Base-by-base conservation (phyloP, 2,888 invertebrate species). In the Mesochorus sp. region DNA sequence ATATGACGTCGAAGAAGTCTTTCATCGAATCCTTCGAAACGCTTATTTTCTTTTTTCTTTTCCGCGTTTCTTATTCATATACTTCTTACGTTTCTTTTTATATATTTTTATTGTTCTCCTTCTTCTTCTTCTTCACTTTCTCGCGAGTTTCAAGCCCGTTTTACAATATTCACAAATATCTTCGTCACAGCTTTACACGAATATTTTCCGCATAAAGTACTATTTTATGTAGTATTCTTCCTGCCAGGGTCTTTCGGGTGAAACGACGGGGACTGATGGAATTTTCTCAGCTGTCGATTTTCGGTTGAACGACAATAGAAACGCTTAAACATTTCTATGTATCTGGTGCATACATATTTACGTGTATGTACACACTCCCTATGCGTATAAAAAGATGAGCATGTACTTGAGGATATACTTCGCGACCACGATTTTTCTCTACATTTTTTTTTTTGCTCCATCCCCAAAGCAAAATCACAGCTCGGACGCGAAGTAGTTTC, bases 1-100 rank as follows among this genome's bases (percentile, higher is more conserved):
- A 85, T 83, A 85, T 80, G 71, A 81, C 80, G 78, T 59, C 64
- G 66, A 81, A n/a, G n/a, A n/a, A 84, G 83, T 83, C 85, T 81
- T 84, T 85, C 83, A 82, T 81, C 76, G 77, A 81, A 84, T 76
- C 74, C 68, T 68, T 42, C 47, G 57, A 68, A 76, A 55, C 51
- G 37, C 64, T 59, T 72, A 62, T 53, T 59, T 53, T 62, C 51
- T 39, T 78, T 49, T 47, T 68, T 76, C 79, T 59, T 68, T 66
- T 53, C 61, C n/a, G n/a, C n/a, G n/a, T n/a, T n/a, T n/a, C n/a
- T n/a, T n/a, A n/a, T n/a, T n/a, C n/a, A n/a, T n/a, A n/a, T n/a
- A n/a, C n/a, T n/a, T n/a, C n/a, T n/a, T n/a, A n/a, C n/a, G n/a
- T n/a, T n/a, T n/a, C n/a, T n/a, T n/a, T n/a, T n/a, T n/a, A n/a